Evolutionary conservation across 2,113 vertebrate genomes (phyloP), one percentile per base, ranked within the genome.

Genomic region (Periophthalmodon schlosseri): DNA sequence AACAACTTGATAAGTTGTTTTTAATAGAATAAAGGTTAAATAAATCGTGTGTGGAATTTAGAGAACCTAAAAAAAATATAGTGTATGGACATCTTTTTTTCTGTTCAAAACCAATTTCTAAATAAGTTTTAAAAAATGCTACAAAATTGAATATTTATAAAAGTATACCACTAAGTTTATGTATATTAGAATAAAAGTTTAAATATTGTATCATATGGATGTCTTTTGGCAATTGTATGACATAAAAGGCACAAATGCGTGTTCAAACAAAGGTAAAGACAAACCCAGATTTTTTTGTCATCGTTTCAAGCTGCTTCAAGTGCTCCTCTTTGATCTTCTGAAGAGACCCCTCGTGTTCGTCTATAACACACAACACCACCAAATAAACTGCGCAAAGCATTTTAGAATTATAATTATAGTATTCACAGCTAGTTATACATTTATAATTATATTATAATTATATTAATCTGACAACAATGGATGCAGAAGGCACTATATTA

Each of bases 271-370:
- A 20, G 20, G 20, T 20, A 50, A 50, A 73, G 0, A 36, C 11
- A 65, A 83, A 94, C 92, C 80, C 74, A 23, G 85, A 73, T 20
- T 80, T 54, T 64, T 89, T 84, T 24, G 67, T 77, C 61, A 65
- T 33, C 73, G 23, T 74, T 71, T 81, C 77, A 0, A 91, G 72
- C 49, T 81, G 84, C 76, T 81, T 86, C 69, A 78, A 80, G 82
- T 89, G 85, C 56, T 85, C 77, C 49, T 91, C 81, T 58, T 83
- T 87, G 10, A 69, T 73, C 72, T 81, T 91, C 33, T 81, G 75
- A 33, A 91, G 60, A 20, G 72, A 71, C 46, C 76, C 79, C 68
- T 91, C 87, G n/a, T 93, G 90, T 34, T 94, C 92, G 23, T 90
- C 94, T 95, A 46, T 28, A 80, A 79, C 0, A 83, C 66, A 81